Base-by-base conservation (phyloP, 2,888 invertebrate species). In the Athrips mouffetella region DNA sequence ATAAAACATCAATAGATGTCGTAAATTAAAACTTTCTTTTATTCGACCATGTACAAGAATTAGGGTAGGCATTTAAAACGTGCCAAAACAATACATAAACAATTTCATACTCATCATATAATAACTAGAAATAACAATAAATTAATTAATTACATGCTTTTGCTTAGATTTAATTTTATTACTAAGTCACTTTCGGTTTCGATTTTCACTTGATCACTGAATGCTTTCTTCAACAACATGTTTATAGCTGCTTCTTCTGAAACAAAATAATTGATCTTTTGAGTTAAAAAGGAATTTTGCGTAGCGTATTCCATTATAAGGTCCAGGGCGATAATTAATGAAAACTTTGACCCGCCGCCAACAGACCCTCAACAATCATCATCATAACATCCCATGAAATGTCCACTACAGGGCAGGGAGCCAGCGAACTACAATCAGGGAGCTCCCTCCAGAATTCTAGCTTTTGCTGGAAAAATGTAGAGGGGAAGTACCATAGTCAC, bases 221-320 rank as follows among this genome's bases (percentile, higher is more conserved):
- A 89, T 35, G 90, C 88, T 65, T 89, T 89, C 60, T 89, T 89
- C 29, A 92, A 82, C 60, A 90, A 84, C 59, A 89, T 71, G 60
- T 90, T 89, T 53, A 92, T 91, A 53, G 90, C 90, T 31, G 84
- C 84, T 74, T 91, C 90, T 76, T 91, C 92, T 92, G 88, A 50
- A 90, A 81, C 53, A 54, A 49, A 58, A 57, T 49, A 37, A 39
- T 11, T 4, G 0, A n/a, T 2, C 10, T 3, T 4, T 21, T 37
- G 20, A 20, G 37, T 27, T 10, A 27, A 5, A 15, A 13, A 11
- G 6, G 1, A 37, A 10, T n/a, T 10, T 10, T 7, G n/a, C 2
- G 7, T 10, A n/a, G 27, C n/a, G 27, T 27, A 27, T 4, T 27
- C 2, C 7, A n/a, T n/a, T n/a, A n/a, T n/a, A n/a, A n/a, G n/a